These are phyloP conservation scores for Synchiropus splendidus DNA, from an alignment of 2,113 vertebrate species.

Conservation along the genomic window DNA sequence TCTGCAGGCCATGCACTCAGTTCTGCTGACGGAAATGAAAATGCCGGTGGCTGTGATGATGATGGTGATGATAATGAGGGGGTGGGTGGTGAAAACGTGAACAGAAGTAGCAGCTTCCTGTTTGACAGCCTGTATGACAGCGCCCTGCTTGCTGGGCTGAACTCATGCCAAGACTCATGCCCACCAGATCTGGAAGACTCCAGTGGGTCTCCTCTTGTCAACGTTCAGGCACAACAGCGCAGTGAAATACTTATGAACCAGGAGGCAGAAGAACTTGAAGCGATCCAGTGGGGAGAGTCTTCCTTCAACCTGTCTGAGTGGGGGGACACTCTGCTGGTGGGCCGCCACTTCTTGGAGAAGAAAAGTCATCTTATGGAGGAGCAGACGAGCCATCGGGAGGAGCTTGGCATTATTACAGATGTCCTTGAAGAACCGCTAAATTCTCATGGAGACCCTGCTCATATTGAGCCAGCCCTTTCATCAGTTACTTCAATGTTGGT, in stretches of 20 bases:
- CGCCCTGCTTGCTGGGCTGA: slow-evolving; percentile 51
- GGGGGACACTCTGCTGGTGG: slow-evolving; percentile 69
- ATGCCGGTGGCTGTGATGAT: slow-evolving; percentile 2
- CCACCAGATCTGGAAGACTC: slow-evolving; percentile 34
- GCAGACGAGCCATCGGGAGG: not conserved
- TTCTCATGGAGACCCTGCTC: not conserved
- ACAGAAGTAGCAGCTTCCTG: slow-evolving; percentile 82
- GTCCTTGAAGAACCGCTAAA: not conserved
- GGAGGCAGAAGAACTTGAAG: slow-evolving; percentile 58
- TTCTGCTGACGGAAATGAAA: slow-evolving; percentile 2
- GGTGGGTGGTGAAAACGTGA: slow-evolving; percentile 56
- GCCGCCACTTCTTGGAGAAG: slow-evolving; percentile 65
- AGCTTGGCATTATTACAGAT: slow-evolving; percentile 2
- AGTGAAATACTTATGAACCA: slow-evolving; percentile 49
- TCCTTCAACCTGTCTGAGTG: slow-evolving; percentile 78
- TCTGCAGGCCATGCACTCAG: slow-evolving; percentile 30
- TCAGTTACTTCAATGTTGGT: slow-evolving; percentile 6
- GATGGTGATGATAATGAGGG: slow-evolving; percentile 15
- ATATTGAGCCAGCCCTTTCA: slow-evolving; percentile 2
- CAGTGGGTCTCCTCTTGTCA: not conserved
- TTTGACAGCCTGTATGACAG: slow-evolving; percentile 83
- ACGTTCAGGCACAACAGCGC: slow-evolving; percentile 27
- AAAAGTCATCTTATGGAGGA: slow-evolving; percentile 30
- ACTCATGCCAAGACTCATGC: slow-evolving; percentile 14
- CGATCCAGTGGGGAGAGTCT: slow-evolving; percentile 66